Percentiles rank a stretch among this genome's conserved stretches.
phyloP scores from a whole-genome alignment of 2,888 invertebrate genomes.

The Chymomyza fuscimana region DNA sequence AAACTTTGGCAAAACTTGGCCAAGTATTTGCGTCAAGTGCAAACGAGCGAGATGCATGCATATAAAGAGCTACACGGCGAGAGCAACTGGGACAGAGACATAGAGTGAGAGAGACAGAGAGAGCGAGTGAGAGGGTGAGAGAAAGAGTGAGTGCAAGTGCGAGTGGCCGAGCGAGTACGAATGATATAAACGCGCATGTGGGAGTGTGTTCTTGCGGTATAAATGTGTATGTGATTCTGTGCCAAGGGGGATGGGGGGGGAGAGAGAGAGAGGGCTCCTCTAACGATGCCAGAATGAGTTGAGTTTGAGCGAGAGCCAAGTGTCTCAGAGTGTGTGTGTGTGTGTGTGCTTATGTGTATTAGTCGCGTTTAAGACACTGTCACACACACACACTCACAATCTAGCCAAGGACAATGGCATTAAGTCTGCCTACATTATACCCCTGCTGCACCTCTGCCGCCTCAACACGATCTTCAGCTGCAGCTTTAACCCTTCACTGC shows the following conservation, averaged over 20 bases:
- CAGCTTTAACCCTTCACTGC: conserved; percentile 18
- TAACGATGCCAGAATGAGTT: conserved; percentile 10
- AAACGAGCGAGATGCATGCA: conserved; percentile 31
- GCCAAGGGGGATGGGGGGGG: no score
- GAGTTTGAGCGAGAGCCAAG: conserved; percentile 9
- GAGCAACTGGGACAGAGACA: conserved; percentile 4
- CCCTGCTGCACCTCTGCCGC: not conserved
- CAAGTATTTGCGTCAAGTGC: conserved; percentile 68
- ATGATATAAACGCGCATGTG: conserved; percentile 50
- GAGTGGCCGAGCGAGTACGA: conserved; percentile 28
- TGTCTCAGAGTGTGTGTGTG: conserved; percentile 23
- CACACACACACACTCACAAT: conserved; percentile 2
- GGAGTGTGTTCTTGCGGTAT: conserved; percentile 12
- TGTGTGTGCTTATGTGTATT: conserved; percentile 53
- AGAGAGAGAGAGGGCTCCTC: not conserved
- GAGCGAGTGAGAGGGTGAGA: conserved; percentile 14
- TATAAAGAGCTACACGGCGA: conserved; percentile 17
- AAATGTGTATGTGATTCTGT: not conserved
- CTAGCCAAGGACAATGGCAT: conserved; percentile 6
- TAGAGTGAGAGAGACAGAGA: conserved; percentile 13
- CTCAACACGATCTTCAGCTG: conserved; percentile 31
- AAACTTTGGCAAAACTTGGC: conserved; percentile 74
- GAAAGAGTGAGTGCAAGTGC: conserved; percentile 43
- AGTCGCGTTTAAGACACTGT: conserved; percentile 23
- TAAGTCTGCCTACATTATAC: not conserved